These are phyloP conservation scores for Eurytoma adleriae DNA, from an alignment of 2,888 invertebrate genomes.

Conservation along the genomic window DNA sequence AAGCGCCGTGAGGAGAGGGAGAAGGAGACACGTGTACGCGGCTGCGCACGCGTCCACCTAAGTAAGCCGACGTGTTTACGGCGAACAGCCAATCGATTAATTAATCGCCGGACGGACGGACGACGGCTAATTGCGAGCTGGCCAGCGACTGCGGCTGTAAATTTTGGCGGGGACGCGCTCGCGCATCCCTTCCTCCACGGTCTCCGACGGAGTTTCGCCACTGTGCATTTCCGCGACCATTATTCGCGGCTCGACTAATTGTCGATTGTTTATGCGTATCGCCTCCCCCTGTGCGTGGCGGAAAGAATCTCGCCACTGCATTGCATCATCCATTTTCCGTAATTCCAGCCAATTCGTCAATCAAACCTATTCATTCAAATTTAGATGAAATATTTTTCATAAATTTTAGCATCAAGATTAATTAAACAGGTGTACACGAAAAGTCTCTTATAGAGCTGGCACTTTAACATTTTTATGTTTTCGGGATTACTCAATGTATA, in stretches of 20 bases:
- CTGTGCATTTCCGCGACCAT: constrained; percentile 15
- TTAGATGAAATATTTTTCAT: no score
- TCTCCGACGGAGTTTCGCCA: constrained; percentile 19
- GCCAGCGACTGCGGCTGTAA: constrained; percentile 14
- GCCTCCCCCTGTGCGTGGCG: no score
- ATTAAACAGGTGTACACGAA: no score
- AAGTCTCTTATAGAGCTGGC: no score
- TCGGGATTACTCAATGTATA: no score
- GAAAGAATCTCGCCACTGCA: no score
- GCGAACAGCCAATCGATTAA: constrained; percentile 27
- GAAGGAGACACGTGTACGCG: constrained; percentile 2
- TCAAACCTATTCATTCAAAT: no score
- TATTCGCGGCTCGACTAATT: constrained; percentile 20
- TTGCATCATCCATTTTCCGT: no score
- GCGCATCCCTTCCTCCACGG: no score
- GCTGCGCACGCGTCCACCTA: constrained; percentile 8
- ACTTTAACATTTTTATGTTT: no score
- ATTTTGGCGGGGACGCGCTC: not conserved
- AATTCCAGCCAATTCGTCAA: no score
- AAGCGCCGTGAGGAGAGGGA: not conserved
- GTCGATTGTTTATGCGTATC: not conserved
- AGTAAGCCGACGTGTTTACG: constrained; percentile 46
- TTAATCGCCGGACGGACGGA: constrained; percentile 16
- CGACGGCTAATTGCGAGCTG: constrained; percentile 40
- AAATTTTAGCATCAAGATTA: no score